Conservation (phyloP, 2,888 invertebrate species). For the Harpalus rufipes region DNA sequence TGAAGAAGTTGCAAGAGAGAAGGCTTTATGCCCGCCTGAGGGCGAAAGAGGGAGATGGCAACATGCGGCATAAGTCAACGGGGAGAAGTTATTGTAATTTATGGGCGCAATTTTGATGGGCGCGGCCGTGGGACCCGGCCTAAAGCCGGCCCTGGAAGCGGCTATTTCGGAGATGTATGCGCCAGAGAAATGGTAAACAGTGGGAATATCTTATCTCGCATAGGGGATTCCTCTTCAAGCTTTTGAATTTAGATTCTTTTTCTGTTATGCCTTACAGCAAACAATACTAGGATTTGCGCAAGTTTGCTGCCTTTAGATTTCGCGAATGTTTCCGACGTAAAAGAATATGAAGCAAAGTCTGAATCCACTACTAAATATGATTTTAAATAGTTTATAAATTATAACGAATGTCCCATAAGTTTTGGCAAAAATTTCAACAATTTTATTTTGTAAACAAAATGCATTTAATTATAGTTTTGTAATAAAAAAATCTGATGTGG, state of each 20-base stretch:
- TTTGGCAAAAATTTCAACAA: no score
- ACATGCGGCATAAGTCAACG: conserved; percentile 55
- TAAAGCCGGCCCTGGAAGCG: conserved; percentile 53
- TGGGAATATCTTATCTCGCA: conserved; percentile 64
- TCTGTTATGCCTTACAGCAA: not conserved
- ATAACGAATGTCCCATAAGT: no score
- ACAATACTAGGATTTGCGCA: not conserved
- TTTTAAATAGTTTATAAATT: no score
- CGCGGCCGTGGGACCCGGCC: conserved; percentile 46
- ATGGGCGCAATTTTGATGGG: conserved; percentile 65
- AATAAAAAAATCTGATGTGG: no score
- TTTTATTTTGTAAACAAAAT: no score
- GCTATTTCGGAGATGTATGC: conserved; percentile 66
- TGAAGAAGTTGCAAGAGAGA: conserved; percentile 51
- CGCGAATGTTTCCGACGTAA: not conserved
- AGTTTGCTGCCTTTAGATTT: not conserved
- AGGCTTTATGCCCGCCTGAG: not conserved
- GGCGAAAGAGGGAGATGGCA: conserved; percentile 23
- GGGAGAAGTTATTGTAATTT: conserved; percentile 66
- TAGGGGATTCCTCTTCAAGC: conserved; percentile 41
- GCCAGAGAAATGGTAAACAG: conserved; percentile 66
- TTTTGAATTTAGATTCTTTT: conserved; percentile 42
- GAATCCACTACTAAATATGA: no score
- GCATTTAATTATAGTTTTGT: no score
- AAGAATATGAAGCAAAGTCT: not conserved